phyloP scores from a whole-genome alignment of 2,888 invertebrate genomes.

The Eucriotettix oculatus region DNA sequence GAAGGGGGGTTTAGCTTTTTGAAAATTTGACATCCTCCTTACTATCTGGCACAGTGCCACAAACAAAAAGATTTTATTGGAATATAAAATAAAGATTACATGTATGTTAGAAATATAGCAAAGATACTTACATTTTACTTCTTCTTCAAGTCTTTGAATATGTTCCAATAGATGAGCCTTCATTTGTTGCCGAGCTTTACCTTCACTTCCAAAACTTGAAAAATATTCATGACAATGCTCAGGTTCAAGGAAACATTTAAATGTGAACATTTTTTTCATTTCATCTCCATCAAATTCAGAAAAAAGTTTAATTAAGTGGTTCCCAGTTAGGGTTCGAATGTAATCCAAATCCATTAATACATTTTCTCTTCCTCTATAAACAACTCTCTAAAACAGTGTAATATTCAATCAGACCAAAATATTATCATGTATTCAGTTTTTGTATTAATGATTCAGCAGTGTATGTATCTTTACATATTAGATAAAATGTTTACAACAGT shows the following conservation, averaged over 20 bases:
- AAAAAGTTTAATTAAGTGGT: slow-evolving; percentile 31
- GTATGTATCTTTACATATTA: no score
- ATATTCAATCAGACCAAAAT: no score
- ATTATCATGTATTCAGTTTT: no score
- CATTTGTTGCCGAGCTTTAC: slow-evolving; percentile 30
- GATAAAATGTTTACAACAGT: no score
- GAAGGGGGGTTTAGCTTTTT: no score
- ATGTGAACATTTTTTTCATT: slow-evolving; percentile 32
- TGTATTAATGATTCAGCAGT: no score
- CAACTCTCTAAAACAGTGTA: not conserved
- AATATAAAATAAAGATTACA: no score
- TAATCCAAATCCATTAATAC: slow-evolving; percentile 17
- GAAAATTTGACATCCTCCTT: no score
- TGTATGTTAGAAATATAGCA: not conserved
- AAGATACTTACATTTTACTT: not conserved
- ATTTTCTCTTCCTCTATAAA: slow-evolving; percentile 2
- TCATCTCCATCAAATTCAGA: slow-evolving; percentile 32
- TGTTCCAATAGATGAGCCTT: slow-evolving; percentile 32
- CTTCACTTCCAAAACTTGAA: slow-evolving; percentile 38
- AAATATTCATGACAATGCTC: slow-evolving; percentile 28
- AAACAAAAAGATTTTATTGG: no score
- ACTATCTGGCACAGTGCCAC: no score
- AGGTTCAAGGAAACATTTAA: slow-evolving; percentile 30
- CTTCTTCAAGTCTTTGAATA: slow-evolving; percentile 5
- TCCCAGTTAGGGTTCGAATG: slow-evolving; percentile 23